These are phyloP conservation scores for Agapornis roseicollis DNA, from an alignment of 2,113 vertebrate species.

Conservation along the genomic window DNA sequence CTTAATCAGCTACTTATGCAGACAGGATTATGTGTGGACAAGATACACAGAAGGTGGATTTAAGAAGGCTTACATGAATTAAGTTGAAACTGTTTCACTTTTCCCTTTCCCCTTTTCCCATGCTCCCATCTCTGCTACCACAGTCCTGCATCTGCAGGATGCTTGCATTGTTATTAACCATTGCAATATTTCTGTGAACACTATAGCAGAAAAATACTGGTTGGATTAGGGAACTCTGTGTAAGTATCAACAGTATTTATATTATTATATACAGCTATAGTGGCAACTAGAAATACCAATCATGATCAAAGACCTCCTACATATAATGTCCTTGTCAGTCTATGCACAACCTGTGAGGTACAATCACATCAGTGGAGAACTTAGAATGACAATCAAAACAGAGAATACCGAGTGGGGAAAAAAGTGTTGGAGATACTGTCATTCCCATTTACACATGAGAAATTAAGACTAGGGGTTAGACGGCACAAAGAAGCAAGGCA, in stretches of 20 bases:
- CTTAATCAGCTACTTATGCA: neutral
- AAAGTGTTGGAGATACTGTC: neutral
- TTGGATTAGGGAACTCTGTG: neutral
- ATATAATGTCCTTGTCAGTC: neutral
- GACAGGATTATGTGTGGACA: neutral
- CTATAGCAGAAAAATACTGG: neutral
- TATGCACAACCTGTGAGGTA: neutral
- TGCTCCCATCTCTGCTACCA: neutral
- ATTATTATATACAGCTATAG: neutral
- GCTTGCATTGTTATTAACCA: neutral
- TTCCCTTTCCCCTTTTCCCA: neutral
- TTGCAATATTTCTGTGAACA: neutral
- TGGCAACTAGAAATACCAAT: neutral
- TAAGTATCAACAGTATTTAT: neutral
- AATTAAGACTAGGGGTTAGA: neutral
- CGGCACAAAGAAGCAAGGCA: neutral
- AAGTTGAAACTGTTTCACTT: neutral
- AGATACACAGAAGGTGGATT: neutral
- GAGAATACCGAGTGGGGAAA: too few species aligned
- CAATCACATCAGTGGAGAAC: neutral
- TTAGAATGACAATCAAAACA: neutral
- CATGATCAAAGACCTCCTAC: neutral
- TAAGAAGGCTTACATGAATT: neutral
- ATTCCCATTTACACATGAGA: neutral
- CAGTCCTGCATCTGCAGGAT: neutral